These are phyloP conservation scores for Fragum whitleyi DNA, from an alignment of 2,888 invertebrate genomes.

Conservation along the genomic window DNA sequence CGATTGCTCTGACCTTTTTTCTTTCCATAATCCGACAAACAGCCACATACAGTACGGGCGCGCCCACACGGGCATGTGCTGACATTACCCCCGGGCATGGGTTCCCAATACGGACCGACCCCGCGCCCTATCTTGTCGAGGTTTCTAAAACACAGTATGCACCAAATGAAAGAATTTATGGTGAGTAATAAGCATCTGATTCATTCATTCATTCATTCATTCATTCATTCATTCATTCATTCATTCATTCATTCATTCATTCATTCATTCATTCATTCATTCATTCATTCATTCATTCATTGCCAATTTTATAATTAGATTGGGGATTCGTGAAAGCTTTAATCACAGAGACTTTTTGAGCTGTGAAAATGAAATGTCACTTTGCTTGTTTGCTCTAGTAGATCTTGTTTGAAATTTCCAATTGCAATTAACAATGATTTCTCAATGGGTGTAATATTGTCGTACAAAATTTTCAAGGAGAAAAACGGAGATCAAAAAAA, in stretches of 20 bases:
- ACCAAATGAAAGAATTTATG: slow-evolving; percentile 63
- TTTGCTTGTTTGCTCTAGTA: too few relatives aligned
- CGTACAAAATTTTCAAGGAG: too few relatives aligned
- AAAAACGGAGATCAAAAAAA: too few relatives aligned
- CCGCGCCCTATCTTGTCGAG: slow-evolving; percentile 59
- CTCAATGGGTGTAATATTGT: too few relatives aligned
- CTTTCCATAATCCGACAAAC: background rate
- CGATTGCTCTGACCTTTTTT: background rate
- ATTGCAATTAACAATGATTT: too few relatives aligned
- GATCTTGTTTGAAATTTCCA: too few relatives aligned
- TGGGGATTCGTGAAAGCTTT: too few relatives aligned
- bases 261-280: slow-evolving; percentile 13
- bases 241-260: background rate
- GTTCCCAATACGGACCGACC: slow-evolving; percentile 43
- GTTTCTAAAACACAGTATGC: slow-evolving; percentile 62
- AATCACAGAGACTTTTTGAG: too few relatives aligned
- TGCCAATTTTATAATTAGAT: too few relatives aligned
- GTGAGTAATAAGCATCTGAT: slow-evolving; percentile 37
- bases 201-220: background rate
- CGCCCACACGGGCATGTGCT: slow-evolving; percentile 62
- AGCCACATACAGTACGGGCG: slow-evolving; percentile 55
- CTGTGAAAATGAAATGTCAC: too few relatives aligned
- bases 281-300: slow-evolving; percentile 18
- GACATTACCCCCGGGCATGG: slow-evolving; percentile 65
- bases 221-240: background rate